Evolutionary conservation across 2,888 invertebrate genomes (phyloP), one percentile per base, ranked within the genome.

Genomic region (Caenorhabditis afra): DNA sequence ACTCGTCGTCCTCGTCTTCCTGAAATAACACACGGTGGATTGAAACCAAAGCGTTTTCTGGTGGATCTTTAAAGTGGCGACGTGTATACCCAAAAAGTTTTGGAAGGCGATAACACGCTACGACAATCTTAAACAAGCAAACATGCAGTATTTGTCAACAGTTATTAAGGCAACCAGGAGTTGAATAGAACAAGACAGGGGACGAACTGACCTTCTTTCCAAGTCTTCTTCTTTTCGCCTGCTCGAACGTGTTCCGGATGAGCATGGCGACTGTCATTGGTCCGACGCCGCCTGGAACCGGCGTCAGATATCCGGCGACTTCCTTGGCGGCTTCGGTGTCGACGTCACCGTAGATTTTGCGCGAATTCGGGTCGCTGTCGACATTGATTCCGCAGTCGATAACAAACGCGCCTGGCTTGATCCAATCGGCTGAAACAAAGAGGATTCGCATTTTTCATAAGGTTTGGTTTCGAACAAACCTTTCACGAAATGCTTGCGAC

Each of bases 361-460:
- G 83, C 12, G 73, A 73, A 3, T 49, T 73, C 57, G 73, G 73
- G 35, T 73, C 73, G 59, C 71, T 62, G 23, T 85, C 84, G 14
- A 90, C 93, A 92, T 96, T 97, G 86, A 99, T 99, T 52, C 99
- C 99, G 91, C 98, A 99, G 91, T 99, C 99, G 87, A 99, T 97
- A 47, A 99, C 97, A 12, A 99, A 94, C 16, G 98, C 97, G 4
- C 98, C 97, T 0, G 95, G 95, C 91, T 99, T 99, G 85, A 99
- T 94, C 98, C 98, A 98, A 81, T 94, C 94, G 0, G 84, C 87
- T 87, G 75, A 52, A 76, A 68, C 29, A 29, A 29, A n/a, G n/a
- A n/a, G n/a, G 10, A 3, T 2, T 18, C 44, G 22, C 4, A n/a
- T n/a, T n/a, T n/a, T n/a, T n/a, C n/a, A n/a, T n/a, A n/a, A n/a